Percentiles rank a stretch among this genome's conserved stretches.
Evolutionary conservation across 1,140 invertebrate species (phyloP).

Genomic region (Doryteuthis pealeii): DNA sequence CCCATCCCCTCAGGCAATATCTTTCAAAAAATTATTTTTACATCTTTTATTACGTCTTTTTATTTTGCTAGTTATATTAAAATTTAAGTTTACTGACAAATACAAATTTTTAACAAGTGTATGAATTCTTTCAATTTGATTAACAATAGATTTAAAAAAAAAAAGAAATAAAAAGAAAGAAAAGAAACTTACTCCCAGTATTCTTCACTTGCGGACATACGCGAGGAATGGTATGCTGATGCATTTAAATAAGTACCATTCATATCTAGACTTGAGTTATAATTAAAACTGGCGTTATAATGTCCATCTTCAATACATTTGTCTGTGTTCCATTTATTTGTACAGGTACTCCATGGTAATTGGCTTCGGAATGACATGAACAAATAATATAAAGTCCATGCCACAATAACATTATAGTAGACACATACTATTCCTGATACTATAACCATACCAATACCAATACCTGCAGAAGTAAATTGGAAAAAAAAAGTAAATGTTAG

Average conservation of each 20-base stretch:
- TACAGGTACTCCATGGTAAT: slow-evolving; percentile 86
- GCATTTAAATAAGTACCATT: neutral
- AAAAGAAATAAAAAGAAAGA: neutral
- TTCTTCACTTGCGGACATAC: slow-evolving; percentile 46
- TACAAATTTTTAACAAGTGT: no score
- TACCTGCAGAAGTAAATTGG: no score
- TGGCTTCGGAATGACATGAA: slow-evolving; percentile 82
- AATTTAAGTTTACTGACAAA: no score
- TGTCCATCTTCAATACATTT: slow-evolving; percentile 36
- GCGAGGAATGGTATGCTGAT: neutral
- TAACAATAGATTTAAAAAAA: no score
- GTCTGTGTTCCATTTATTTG: slow-evolving; percentile 82
- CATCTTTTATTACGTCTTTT: no score
- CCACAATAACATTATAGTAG: slow-evolving; percentile 98
- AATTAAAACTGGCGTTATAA: neutral
- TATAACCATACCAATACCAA: slow-evolving; percentile 64
- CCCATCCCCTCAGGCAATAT: no score
- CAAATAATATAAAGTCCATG: slow-evolving; percentile 97
- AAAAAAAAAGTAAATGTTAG: no score
- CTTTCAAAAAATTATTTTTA: no score
- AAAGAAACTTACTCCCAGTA: slow-evolving; percentile 50
- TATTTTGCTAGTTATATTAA: no score
- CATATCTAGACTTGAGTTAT: neutral
- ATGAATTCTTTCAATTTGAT: no score
- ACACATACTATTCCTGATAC: slow-evolving; percentile 97